phyloP scores from a whole-genome alignment of 2,888 invertebrate genomes.

The Toxonevra muliebris region DNA sequence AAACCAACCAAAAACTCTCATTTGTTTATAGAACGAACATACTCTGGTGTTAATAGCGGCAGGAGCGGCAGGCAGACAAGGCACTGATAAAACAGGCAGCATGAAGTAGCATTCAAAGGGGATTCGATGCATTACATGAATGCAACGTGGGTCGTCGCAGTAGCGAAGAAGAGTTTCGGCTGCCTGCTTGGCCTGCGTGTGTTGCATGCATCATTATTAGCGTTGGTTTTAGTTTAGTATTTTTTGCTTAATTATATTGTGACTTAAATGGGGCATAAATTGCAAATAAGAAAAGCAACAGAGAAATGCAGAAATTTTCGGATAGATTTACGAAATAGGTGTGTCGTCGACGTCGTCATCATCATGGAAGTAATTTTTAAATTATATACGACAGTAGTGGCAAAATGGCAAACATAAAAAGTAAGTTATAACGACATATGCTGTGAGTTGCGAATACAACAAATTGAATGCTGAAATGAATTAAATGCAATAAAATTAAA shows the following conservation, averaged over 20 bases:
- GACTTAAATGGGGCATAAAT: constrained; percentile 60
- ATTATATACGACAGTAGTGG: not conserved
- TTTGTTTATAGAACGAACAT: no score
- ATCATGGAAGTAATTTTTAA: not conserved
- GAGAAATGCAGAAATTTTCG: not conserved
- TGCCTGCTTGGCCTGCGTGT: constrained; percentile 2
- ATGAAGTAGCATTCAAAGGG: no score
- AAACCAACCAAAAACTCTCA: not conserved
- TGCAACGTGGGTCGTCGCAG: constrained; percentile 17
- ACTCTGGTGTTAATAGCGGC: no score
- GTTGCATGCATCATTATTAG: constrained; percentile 29
- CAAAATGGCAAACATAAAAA: no score
- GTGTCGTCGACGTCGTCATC: constrained; percentile 17
- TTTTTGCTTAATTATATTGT: constrained; percentile 55
- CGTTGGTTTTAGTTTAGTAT: constrained; percentile 32
- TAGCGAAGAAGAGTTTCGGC: not conserved
- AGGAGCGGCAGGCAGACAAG: no score
- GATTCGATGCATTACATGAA: no score
- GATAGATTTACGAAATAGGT: constrained; percentile 8
- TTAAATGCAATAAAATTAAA: no score
- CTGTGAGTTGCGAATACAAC: no score
- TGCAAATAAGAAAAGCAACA: constrained; percentile 36
- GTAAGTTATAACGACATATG: no score
- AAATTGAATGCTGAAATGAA: no score
- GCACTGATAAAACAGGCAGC: no score